A percentile compares a stretch with the other conserved stretches of the same genome.
Evolutionary conservation across 2,888 invertebrate species (phyloP).

Genomic region (Microctonus aethiopoides): DNA sequence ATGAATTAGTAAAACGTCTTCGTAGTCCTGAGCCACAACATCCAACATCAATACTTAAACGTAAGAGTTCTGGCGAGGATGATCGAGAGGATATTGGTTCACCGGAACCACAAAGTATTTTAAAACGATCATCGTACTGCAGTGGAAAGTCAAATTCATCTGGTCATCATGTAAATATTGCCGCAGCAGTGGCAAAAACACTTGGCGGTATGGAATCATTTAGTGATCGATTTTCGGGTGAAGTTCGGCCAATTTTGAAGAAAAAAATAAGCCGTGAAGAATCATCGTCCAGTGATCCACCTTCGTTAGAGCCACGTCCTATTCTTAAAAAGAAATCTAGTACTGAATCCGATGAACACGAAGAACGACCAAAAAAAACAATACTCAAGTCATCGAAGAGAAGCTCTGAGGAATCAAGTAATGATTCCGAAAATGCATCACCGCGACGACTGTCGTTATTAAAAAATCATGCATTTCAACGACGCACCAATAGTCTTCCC

Average conservation of each 20-base stretch:
- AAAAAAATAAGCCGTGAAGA: constrained; percentile 83
- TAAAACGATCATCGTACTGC: constrained; percentile 71
- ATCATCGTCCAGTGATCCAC: constrained; percentile 56
- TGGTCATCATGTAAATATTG: constrained; percentile 75
- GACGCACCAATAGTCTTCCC: constrained; percentile 71
- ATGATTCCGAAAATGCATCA: constrained; percentile 71
- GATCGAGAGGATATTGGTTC: constrained; percentile 74
- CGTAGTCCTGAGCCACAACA: constrained; percentile 72
- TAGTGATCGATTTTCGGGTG: constrained; percentile 67
- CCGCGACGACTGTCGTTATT: constrained; percentile 72
- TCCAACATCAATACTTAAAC: constrained; percentile 77
- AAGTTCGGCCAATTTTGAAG: constrained; percentile 83
- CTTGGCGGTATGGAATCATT: constrained; percentile 44
- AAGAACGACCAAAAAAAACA: constrained; percentile 78
- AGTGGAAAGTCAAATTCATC: constrained; percentile 53
- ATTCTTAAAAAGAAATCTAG: constrained; percentile 89
- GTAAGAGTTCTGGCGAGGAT: constrained; percentile 74
- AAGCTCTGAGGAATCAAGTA: constrained; percentile 73
- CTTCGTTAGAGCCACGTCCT: constrained; percentile 69
- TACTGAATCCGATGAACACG: constrained; percentile 79
- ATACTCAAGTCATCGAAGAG: constrained; percentile 81
- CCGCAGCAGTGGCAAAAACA: constrained; percentile 75
- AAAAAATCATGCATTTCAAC: constrained; percentile 71
- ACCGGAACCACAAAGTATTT: constrained; percentile 81
- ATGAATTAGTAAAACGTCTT: constrained; percentile 74